Evolutionary conservation across 2,888 invertebrate genomes (phyloP).

Genomic region (Drosophila siamana): DNA sequence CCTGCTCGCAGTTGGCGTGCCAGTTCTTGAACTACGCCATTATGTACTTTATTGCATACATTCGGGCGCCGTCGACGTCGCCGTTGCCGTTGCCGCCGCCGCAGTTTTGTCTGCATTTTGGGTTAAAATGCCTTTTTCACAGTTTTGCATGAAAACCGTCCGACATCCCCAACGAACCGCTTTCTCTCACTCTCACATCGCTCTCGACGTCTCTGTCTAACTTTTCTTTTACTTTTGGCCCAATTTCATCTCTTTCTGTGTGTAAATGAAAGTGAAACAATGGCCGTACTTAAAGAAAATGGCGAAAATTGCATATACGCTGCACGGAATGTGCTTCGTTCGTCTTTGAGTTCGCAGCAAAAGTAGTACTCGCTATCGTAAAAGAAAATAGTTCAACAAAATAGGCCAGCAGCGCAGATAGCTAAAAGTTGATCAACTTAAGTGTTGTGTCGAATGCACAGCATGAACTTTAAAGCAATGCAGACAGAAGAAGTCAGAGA

Average conservation of each 20-base stretch:
- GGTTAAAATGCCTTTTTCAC: constrained; percentile 71
- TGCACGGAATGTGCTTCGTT: constrained; percentile 50
- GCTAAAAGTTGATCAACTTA: constrained; percentile 25
- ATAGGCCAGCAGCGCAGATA: constrained; percentile 18
- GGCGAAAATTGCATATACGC: constrained; percentile 76
- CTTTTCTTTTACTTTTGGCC: constrained; percentile 63
- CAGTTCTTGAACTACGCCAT: constrained; percentile 80
- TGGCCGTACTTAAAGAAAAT: constrained; percentile 78
- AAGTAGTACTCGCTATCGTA: constrained; percentile 30
- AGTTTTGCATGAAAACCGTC: constrained; percentile 58
- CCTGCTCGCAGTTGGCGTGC: constrained; percentile 38
- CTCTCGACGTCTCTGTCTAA: constrained; percentile 42
- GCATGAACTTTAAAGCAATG: constrained; percentile 11
- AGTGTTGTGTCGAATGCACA: no score
- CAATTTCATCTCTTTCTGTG: constrained; percentile 66
- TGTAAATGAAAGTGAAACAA: constrained; percentile 77
- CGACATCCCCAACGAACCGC: constrained; percentile 5
- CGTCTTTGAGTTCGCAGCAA: not conserved
- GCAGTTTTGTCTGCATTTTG: constrained; percentile 74
- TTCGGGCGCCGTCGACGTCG: constrained; percentile 59
- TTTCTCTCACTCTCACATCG: no score
- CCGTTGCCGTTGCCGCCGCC: constrained; percentile 46
- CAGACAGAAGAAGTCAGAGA: not conserved
- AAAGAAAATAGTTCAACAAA: constrained; percentile 52
- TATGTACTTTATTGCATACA: constrained; percentile 81